Evolutionary conservation across 2,888 invertebrate genomes (phyloP).

Genomic region (Andrena hattorfiana): DNA sequence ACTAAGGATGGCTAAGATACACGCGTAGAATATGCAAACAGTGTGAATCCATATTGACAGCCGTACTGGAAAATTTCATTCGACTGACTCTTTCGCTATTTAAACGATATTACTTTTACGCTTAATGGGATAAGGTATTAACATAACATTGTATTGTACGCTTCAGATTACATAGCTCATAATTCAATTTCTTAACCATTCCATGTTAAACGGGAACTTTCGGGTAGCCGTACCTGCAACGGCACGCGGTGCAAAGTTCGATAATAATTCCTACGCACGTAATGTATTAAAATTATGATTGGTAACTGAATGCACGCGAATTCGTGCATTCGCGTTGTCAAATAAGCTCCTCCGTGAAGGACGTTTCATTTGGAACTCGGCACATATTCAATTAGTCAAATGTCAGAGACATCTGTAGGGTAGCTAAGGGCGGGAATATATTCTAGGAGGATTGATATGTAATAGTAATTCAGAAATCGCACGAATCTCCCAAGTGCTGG

Average conservation of each 20-base stretch:
- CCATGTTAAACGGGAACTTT: not conserved
- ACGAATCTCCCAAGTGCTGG: not conserved
- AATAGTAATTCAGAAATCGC: slow-evolving; percentile 30
- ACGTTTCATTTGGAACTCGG: slow-evolving; percentile 39
- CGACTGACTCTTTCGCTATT: too few relatives aligned
- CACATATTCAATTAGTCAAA: slow-evolving; percentile 52
- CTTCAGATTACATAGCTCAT: not conserved
- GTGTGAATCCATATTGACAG: not conserved
- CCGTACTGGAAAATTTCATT: not conserved
- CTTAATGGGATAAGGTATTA: too few relatives aligned
- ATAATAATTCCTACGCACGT: not conserved
- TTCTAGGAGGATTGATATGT: slow-evolving; percentile 3
- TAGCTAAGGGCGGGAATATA: slow-evolving; percentile 3
- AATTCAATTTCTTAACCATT: not conserved
- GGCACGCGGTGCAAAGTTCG: not conserved
- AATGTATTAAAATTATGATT: not conserved
- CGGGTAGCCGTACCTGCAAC: not conserved
- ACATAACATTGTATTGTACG: too few relatives aligned
- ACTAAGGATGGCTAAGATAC: not conserved
- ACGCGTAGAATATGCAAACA: slow-evolving; percentile 9
- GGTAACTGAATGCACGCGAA: slow-evolving; percentile 1
- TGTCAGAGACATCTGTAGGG: slow-evolving; percentile 44
- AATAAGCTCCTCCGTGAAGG: slow-evolving; percentile 14
- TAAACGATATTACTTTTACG: too few relatives aligned
- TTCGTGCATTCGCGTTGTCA: slow-evolving; percentile 9